A percentile compares a stretch with the other conserved stretches of the same genome.
Conservation (phyloP, 1,140 invertebrate species). For the Euura saliciscinereae region DNA sequence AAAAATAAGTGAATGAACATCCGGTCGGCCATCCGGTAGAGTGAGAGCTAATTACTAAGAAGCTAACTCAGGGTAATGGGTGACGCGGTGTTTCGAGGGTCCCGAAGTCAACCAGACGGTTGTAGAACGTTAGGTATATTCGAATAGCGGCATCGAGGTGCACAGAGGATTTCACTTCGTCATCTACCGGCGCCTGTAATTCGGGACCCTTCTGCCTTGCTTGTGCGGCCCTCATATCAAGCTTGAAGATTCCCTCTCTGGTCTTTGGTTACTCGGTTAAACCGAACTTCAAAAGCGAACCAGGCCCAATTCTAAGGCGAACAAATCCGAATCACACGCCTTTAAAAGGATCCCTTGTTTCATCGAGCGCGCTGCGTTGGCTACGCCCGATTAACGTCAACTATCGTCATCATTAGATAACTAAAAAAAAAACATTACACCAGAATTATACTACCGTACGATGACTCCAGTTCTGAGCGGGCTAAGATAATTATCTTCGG, state of each 20-base stretch:
- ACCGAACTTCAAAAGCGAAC: slow-evolving; percentile 10
- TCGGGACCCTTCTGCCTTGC: slow-evolving; percentile 19
- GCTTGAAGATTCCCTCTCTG: not conserved
- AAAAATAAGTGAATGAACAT: slow-evolving; percentile 1
- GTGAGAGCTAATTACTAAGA: slow-evolving; percentile 5
- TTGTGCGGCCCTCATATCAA: not conserved
- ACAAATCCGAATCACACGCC: slow-evolving; percentile 8
- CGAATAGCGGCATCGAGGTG: slow-evolving; percentile 27
- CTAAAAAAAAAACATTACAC: too few relatives aligned
- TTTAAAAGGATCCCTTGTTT: slow-evolving; percentile 29
- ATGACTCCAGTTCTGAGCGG: too few relatives aligned
- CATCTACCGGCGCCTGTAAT: slow-evolving; percentile 47
- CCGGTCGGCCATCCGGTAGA: slow-evolving; percentile 1
- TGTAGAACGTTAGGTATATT: not conserved
- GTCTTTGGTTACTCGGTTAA: slow-evolving; percentile 4
- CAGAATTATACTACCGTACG: too few relatives aligned
- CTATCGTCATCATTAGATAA: not conserved
- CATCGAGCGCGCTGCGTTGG: slow-evolving; percentile 25
- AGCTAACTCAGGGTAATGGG: slow-evolving; percentile 1
- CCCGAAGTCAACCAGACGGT: not conserved
- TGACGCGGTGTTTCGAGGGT: not conserved
- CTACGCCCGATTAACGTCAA: slow-evolving; percentile 30
- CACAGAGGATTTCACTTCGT: slow-evolving; percentile 33
- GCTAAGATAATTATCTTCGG: too few relatives aligned
- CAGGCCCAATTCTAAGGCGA: slow-evolving; percentile 2